phyloP scores from a whole-genome alignment of 2,113 vertebrate species.

The Penelope pileata region DNA sequence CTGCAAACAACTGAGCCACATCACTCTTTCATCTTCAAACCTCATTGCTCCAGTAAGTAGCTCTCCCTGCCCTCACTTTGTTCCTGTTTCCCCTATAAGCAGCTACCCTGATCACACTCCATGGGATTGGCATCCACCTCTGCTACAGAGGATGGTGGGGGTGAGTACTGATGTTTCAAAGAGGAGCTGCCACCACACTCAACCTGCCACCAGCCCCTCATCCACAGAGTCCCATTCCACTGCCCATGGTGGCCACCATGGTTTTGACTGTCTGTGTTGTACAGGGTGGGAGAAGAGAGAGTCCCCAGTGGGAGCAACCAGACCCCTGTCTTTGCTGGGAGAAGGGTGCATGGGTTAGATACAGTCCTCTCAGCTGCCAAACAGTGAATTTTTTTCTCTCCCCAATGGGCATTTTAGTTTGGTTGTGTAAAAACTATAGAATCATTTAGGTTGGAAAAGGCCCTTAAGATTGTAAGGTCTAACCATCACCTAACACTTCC shows the following conservation, averaged over 20 bases:
- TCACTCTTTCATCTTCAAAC: neutral
- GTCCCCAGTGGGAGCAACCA: neutral
- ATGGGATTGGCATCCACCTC: neutral
- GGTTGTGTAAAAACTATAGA: neutral
- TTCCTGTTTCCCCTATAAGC: neutral
- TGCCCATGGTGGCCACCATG: neutral
- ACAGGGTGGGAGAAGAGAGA: neutral
- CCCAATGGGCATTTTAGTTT: accelerated
- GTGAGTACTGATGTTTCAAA: neutral
- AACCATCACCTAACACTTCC: neutral
- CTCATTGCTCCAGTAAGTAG: neutral
- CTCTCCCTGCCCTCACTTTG: neutral
- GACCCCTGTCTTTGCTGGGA: neutral
- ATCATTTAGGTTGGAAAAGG: neutral
- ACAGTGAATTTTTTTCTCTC: neutral
- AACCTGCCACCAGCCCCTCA: neutral
- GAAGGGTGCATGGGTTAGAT: neutral
- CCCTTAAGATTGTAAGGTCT: neutral
- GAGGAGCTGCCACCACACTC: neutral
- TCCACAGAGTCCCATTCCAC: neutral
- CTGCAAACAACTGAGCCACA: neutral
- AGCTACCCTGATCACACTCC: neutral
- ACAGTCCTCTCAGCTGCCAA: neutral
- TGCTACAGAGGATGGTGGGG: neutral
- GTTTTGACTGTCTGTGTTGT: neutral